These are phyloP conservation scores for Cichladusa arquata DNA, from an alignment of 2,113 vertebrate species.

Conservation along the genomic window DNA sequence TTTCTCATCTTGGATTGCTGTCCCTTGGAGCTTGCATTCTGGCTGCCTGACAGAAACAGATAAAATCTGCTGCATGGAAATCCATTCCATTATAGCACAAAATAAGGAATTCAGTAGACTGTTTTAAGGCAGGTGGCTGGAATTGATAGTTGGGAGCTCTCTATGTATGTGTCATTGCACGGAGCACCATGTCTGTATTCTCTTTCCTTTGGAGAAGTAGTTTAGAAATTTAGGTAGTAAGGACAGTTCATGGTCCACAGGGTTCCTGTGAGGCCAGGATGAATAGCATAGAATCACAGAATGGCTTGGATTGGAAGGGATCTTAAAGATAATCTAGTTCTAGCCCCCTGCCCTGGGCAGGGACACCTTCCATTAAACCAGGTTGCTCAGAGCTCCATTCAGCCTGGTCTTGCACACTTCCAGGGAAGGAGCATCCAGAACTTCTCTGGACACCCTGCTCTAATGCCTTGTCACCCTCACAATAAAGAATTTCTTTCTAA, in stretches of 20 bases:
- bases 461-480: neutral
- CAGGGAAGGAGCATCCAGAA: neutral
- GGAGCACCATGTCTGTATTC: neutral
- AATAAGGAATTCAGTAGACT: neutral
- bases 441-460: neutral
- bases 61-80: neutral
- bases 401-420: neutral
- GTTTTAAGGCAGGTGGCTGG: neutral
- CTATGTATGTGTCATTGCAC: fast-evolving
- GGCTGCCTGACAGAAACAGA: neutral
- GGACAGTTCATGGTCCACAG: neutral
- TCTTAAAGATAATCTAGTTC: neutral
- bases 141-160: neutral
- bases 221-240: neutral
- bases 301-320: neutral
- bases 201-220: neutral
- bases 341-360: neutral
- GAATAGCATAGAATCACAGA: neutral
- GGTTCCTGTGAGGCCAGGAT: neutral
- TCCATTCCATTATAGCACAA: neutral
- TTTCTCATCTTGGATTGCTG: neutral
- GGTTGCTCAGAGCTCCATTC: neutral
- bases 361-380: neutral
- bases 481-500: neutral
- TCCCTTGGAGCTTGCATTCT: neutral